Conservation (phyloP, 1,140 invertebrate genomes). For the Halyomorpha halys region DNA sequence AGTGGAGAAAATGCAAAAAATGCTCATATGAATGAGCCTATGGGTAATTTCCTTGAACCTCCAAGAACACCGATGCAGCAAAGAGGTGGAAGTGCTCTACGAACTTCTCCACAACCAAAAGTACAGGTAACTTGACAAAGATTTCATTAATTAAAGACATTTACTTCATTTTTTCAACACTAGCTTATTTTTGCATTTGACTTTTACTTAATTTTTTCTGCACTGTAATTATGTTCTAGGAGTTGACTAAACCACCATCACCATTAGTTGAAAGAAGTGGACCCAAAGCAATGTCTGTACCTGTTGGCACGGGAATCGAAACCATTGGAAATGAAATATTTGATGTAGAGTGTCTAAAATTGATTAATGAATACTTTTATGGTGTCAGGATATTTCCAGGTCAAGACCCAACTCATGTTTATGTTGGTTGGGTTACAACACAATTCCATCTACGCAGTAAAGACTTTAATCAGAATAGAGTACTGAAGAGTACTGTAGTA, state of each 20-base stretch:
- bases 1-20: conserved; percentile 52
- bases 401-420: conserved; percentile 94
- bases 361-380: conserved; percentile 78
- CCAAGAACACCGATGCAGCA: conserved; percentile 17
- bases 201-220: neutral
- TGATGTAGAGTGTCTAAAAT: conserved; percentile 74
- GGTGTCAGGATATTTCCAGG: conserved; percentile 79
- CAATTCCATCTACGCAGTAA: conserved; percentile 86
- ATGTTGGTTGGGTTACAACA: conserved; percentile 98
- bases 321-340: conserved; percentile 72
- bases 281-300: conserved; percentile 59
- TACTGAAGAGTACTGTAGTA: conserved; percentile 75
- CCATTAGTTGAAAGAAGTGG: conserved; percentile 50
- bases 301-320: conserved; percentile 53
- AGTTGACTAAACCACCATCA: conserved; percentile 21
- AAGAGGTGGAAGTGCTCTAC: conserved; percentile 20
- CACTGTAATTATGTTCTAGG: neutral
- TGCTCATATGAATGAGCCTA: conserved; percentile 58
- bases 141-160: no score
- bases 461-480: conserved; percentile 79
- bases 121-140: neutral
- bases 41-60: conserved; percentile 11
- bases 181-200: neutral
- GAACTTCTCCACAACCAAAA: neutral
- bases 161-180: neutral